Base-by-base conservation (phyloP, 2,113 vertebrate genomes). In the Panthera uncia region DNA sequence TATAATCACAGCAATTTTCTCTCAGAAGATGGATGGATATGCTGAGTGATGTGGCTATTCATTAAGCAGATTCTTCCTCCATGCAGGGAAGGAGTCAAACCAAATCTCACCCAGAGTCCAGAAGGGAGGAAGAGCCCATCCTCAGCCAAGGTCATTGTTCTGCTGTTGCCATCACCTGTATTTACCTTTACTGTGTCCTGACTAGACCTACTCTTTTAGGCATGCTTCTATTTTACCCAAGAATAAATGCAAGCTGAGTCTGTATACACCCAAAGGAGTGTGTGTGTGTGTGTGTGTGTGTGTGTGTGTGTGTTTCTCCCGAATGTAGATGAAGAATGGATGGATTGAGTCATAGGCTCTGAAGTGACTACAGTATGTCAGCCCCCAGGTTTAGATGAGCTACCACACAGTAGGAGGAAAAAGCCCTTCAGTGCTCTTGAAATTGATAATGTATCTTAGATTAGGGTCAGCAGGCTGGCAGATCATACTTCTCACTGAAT, bases 21-120 rank as follows among this genome's bases (percentile, higher is more conserved):
- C 91, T 41, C 90, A 76, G 91, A 92, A 98, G 73, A 48, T 4
- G 33, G 29, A 52, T 19, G 52, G 50, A 71, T 8, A 38, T 66
- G 36, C 27, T 63, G 23, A 93, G 36, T 6, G 4, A 79, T 90
- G 63, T 55, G 27, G 48, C 21, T 88, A 14, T 8, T 95, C 16
- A 8, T 93, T 83, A 76, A 57, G 68, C 3, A 7, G 29, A 25
- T 48, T 15, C 87, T 66, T 89, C 15, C 33, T 91, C 65, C 7
- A 5, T 25, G 16, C n/a, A 48, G 3, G 78, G 23, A 82, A 88
- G 19, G 52, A 21, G 36, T 73, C 38, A 76, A 85, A 15, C 41
- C 48, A 92, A 25, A 71, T 25, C 63, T 71, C 36, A 29, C 81
- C 7, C 48, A 48, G 48, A 55, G 8, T 69, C 18, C 33, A 11